Conservation (phyloP, 2,113 vertebrate species). For the Coptodon rendalli region DNA sequence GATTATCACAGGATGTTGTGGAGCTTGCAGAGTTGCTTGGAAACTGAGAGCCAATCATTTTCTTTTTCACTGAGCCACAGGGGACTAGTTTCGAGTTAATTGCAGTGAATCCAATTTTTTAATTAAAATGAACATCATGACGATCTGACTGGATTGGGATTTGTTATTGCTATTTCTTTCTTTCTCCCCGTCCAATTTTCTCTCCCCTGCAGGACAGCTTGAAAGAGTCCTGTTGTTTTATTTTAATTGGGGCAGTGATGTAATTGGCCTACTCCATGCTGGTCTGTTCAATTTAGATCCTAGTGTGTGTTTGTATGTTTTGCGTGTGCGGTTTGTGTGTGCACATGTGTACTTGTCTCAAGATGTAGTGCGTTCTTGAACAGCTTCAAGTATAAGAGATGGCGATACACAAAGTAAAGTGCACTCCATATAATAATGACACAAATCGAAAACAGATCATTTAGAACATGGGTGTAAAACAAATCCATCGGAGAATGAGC, state of each 20-base stretch:
- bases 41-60: constrained; percentile 55
- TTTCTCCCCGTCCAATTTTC: constrained; percentile 55
- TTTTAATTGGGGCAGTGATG: constrained; percentile 71
- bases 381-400: background rate
- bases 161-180: constrained; percentile 65
- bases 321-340: background rate
- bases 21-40: constrained; percentile 38
- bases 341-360: background rate
- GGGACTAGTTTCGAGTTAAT: constrained; percentile 72
- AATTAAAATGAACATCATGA: constrained; percentile 72
- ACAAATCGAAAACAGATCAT: background rate
- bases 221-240: constrained; percentile 73
- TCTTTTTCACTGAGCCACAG: constrained; percentile 48
- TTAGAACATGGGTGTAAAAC: background rate
- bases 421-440: background rate
- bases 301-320: constrained; percentile 12
- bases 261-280: constrained; percentile 72
- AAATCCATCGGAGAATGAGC: background rate
- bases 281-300: constrained; percentile 63
- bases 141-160: constrained; percentile 67
- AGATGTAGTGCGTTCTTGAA: background rate
- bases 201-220: constrained; percentile 70
- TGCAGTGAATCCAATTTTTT: constrained; percentile 69
- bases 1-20: constrained; percentile 41
- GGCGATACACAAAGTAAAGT: background rate